Evolutionary conservation across 2,113 vertebrate genomes (phyloP), one percentile per base, ranked within the genome.

Genomic region (Xenotilapia flavipinnis): DNA sequence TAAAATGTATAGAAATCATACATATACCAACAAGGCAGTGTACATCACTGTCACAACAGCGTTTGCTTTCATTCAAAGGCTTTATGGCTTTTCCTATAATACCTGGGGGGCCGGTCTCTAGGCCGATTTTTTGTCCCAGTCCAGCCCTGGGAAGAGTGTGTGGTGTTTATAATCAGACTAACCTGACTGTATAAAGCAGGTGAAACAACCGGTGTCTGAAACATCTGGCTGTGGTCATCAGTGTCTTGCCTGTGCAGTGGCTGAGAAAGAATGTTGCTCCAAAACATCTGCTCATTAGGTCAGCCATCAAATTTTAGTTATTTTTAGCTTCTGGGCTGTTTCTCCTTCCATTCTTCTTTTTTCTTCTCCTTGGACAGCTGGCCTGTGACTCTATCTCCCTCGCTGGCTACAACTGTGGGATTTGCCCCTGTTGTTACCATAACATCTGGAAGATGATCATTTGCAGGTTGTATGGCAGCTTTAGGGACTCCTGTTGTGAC

Each of bases 271-370:
- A 82, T 83, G 36, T 81, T 89, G 38, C 77, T 92, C 33, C 84
- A 75, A 65, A 89, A 88, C 89, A 94, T 91, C 92, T 93, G 92
- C 82, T 94, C 87, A 90, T 92, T 54, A 82, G 79, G 85, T 86
- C 73, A 86, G 80, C 51, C 58, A 42, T 80, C 55, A 58, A 55
- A 90, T 86, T 8, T 15, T 8, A 17, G 77, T 40, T 91, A 91
- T 94, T 91, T 92, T 92, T 91, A 91, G 89, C 58, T 65, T 36
- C 55, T 38, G 19, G 80, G 26, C 21, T 80, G 36, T 45, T 81
- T 88, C 81, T 49, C 6, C 47, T 65, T 60, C 42, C 33, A 54
- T 91, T 90, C 23, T 91, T 82, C 51, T 26, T 45, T 58, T 6
- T 26, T 62, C 56, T 65, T 31, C 42, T 86, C 84, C 36, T 77